Percentiles rank a stretch among this genome's conserved stretches.
Conservation (phyloP, 2,888 invertebrate genomes). For the Pollenia angustigena region DNA sequence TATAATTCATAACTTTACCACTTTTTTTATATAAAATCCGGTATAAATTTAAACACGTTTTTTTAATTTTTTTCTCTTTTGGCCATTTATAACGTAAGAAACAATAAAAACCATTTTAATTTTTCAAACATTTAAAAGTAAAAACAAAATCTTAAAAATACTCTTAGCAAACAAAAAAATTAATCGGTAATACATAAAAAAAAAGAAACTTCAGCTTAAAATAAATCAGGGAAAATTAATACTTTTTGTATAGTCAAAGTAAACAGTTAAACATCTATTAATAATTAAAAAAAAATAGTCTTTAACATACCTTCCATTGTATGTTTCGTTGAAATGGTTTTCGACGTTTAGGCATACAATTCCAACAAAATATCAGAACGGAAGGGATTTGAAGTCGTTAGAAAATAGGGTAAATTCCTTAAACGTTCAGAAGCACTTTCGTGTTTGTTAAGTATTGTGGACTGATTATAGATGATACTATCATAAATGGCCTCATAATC, state of each 20-base stretch:
- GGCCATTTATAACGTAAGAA: constrained; percentile 18
- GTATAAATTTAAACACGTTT: background rate
- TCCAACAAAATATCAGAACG: constrained; percentile 76
- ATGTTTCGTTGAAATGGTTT: background rate
- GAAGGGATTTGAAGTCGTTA: constrained; percentile 77
- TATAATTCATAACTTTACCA: too few relatives aligned
- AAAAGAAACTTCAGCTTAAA: background rate
- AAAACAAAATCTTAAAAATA: constrained; percentile 8
- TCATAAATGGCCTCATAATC: constrained; percentile 77
- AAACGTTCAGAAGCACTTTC: constrained; percentile 73
- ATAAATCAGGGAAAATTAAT: background rate
- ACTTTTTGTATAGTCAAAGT: background rate
- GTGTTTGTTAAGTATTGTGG: constrained; percentile 70
- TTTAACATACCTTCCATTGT: constrained; percentile 13
- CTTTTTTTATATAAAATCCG: too few relatives aligned
- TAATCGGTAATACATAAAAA: background rate
- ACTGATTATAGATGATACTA: constrained; percentile 68
- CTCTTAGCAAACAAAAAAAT: constrained; percentile 1
- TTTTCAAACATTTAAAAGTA: background rate
- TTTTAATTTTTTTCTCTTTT: background rate
- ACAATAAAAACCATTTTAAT: background rate
- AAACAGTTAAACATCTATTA: background rate
- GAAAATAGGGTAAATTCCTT: constrained; percentile 73
- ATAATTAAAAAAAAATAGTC: background rate
- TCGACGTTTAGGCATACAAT: constrained; percentile 53